Conservation (phyloP, 2,888 invertebrate species). For the Malacosoma neustria region DNA sequence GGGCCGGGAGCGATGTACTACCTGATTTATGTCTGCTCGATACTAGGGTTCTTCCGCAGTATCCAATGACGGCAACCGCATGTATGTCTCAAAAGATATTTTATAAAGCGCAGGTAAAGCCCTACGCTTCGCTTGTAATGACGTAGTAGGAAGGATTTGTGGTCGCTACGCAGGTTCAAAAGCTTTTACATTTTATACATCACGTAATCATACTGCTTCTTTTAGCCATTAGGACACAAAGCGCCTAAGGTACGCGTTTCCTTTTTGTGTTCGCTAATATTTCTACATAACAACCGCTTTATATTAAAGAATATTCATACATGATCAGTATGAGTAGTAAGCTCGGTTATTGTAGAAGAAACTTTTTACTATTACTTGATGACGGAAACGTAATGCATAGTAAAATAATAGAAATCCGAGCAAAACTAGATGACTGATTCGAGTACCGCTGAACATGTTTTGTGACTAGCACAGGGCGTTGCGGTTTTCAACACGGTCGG, state of each 20-base stretch:
- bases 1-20: constrained; percentile 49
- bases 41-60: constrained; percentile 64
- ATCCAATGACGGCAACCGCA: constrained; percentile 54
- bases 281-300: too few relatives aligned
- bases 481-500: constrained; percentile 48
- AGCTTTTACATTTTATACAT: constrained; percentile 4
- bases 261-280: too few relatives aligned
- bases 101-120: constrained; percentile 32
- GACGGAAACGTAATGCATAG: too few relatives aligned
- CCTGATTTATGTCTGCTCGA: constrained; percentile 62
- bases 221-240: too few relatives aligned
- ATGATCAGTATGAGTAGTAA: too few relatives aligned
- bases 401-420: constrained; percentile 33
- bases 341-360: too few relatives aligned
- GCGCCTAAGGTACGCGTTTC: too few relatives aligned
- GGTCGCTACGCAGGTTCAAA: constrained; percentile 11
- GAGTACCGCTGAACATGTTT: constrained; percentile 40
- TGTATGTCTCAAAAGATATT: constrained; percentile 33
- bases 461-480: constrained; percentile 44
- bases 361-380: too few relatives aligned
- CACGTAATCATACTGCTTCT: too few relatives aligned
- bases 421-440: constrained; percentile 49
- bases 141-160: constrained; percentile 14
- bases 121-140: constrained; percentile 14
- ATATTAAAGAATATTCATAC: too few relatives aligned